These are phyloP conservation scores for Poeciliopsis retropinna DNA, from an alignment of 2,113 vertebrate species.

Conservation along the genomic window DNA sequence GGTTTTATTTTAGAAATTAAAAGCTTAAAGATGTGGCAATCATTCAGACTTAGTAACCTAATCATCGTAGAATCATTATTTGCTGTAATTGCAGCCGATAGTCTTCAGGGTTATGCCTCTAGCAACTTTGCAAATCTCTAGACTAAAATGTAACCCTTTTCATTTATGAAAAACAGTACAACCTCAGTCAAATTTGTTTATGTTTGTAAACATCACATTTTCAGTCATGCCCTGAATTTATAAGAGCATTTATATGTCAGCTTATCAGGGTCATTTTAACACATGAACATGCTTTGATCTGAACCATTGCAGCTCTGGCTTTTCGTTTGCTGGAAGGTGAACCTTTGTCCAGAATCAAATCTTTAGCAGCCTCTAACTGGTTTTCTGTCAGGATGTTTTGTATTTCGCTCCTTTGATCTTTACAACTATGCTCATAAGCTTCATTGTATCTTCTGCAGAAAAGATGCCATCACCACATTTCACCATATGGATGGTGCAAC, in stretches of 20 bases:
- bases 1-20: not conserved
- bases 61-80: too few species aligned
- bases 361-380: not conserved
- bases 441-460: not conserved
- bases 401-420: not conserved
- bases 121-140: not conserved
- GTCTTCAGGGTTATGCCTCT: not conserved
- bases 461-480: not conserved
- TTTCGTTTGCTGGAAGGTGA: not conserved
- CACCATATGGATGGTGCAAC: not conserved
- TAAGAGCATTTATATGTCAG: too few species aligned
- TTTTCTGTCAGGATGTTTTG: not conserved
- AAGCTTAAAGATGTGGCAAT: not conserved
- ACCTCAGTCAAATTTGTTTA: not conserved
- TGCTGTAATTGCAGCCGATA: not conserved
- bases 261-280: not conserved
- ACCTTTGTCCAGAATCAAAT: not conserved
- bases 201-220: not conserved
- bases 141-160: not conserved
- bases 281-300: not conserved
- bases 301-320: not conserved
- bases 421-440: not conserved
- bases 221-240: not conserved
- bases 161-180: not conserved
- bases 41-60: not conserved